Base-by-base conservation (phyloP, 2,888 invertebrate genomes). In the Stratiomys singularior region DNA sequence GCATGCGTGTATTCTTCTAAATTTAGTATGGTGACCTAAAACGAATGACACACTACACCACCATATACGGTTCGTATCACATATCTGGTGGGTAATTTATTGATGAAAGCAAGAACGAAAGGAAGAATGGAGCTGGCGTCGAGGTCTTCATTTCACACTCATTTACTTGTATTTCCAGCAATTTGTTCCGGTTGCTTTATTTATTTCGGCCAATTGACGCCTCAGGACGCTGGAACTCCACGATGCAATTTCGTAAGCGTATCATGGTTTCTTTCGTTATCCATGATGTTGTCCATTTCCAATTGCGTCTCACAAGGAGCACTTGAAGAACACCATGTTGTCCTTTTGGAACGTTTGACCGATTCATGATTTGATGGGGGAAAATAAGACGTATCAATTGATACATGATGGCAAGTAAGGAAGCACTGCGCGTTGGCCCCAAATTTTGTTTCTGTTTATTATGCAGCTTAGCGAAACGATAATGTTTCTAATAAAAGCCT, bases 1-100 rank as follows among this genome's bases (percentile, higher is more conserved):
- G 58, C 25, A 60, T 21, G 58, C 23, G 11, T 21, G 15, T 18
- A 60, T 60, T 60, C 58, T 60, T 60, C 58, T 60, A 23, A 60
- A 60, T 60, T 60, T 60, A 60, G 58, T 60, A 25, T 25, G 58
- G 23, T 25, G 58, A 60, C 58, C 58, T 25, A 25, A 25, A 60
- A 60, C 4, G 18, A 5, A 60, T 60, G 58, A 60, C 23, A 18
- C 21, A 60, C 52, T 52, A 52, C 15, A 52, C n/a, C n/a, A 23
- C n/a, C 58, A 60, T 37, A 37, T 60, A 60, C 58, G 11, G 25
- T 18, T 60, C 58, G 21, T 25, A 13, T 13, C 52, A 52, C 58
- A 60, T 60, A 25, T 60, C 9, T 25, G 58, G 21, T 23, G 11
- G 25, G 58, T 23, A 60, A 60, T 60, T 60, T 60, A 60, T 60